Conservation (phyloP, 2,113 vertebrate genomes). For the Macheiramphus alcinus region DNA sequence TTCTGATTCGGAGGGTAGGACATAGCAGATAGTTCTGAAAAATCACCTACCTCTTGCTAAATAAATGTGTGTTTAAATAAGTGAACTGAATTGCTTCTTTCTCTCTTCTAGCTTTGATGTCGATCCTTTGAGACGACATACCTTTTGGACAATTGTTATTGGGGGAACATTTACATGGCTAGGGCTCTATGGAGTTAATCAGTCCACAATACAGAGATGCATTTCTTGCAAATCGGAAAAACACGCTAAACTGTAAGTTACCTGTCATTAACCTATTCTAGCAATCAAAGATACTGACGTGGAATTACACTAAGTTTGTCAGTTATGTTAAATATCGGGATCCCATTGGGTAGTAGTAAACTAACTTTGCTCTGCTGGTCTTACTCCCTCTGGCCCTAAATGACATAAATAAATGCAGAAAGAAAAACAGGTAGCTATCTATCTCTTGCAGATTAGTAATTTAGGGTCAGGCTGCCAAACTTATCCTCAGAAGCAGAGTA, state of each 20-base stretch:
- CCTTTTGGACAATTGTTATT: constrained; percentile 83
- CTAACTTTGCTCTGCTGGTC: neutral
- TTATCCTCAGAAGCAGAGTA: neutral
- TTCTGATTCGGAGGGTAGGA: neutral
- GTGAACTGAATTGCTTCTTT: neutral
- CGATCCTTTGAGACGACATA: constrained; percentile 82
- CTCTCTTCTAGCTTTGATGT: constrained; percentile 68
- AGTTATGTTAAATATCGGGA: neutral
- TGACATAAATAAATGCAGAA: neutral
- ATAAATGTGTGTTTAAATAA: neutral
- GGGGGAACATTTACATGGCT: constrained; percentile 89
- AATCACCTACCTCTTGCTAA: neutral
- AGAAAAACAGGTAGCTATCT: neutral
- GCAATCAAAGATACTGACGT: neutral
- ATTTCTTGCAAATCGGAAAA: constrained; percentile 84
- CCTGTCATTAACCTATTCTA: neutral
- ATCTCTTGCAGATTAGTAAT: neutral
- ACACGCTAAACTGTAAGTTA: constrained; percentile 82
- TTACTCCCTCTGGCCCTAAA: neutral
- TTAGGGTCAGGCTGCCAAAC: neutral
- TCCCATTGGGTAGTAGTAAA: neutral
- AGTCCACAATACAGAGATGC: constrained; percentile 85
- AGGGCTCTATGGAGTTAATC: constrained; percentile 85
- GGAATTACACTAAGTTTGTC: neutral
- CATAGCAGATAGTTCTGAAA: neutral